Percentiles rank a stretch among this genome's conserved stretches.
phyloP scores from a whole-genome alignment of 2,888 invertebrate species.

The Lypha dubia region DNA sequence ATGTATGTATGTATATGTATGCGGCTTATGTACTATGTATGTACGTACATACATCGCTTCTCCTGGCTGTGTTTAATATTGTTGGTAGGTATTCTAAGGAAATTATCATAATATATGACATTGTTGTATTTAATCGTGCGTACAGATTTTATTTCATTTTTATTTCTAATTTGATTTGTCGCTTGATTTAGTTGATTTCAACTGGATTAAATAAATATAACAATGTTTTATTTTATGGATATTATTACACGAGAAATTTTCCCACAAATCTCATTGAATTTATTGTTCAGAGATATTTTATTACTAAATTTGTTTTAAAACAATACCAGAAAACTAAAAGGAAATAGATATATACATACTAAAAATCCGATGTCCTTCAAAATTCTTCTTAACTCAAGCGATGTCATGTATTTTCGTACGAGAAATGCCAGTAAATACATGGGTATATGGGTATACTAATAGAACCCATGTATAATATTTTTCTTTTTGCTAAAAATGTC shows the following conservation, averaged over 20 bases:
- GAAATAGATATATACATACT: too few relatives aligned
- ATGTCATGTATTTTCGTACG: too few relatives aligned
- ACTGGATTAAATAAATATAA: slow-evolving; percentile 66
- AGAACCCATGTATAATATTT: background rate
- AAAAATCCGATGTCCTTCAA: background rate
- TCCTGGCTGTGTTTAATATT: background rate
- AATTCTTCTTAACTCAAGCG: too few relatives aligned
- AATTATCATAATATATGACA: slow-evolving; percentile 78
- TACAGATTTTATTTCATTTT: slow-evolving; percentile 81
- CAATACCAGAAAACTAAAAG: background rate
- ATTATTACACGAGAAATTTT: slow-evolving; percentile 61
- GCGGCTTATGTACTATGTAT: background rate
- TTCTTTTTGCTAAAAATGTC: background rate
- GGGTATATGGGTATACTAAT: background rate
- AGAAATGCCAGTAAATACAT: too few relatives aligned
- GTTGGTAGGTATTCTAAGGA: slow-evolving; percentile 38
- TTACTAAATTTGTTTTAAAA: slow-evolving; percentile 52
- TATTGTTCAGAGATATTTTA: slow-evolving; percentile 36
- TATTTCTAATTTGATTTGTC: slow-evolving; percentile 70
- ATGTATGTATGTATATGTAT: background rate
- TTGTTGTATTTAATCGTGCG: slow-evolving; percentile 82
- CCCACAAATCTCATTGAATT: slow-evolving; percentile 36
- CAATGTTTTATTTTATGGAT: slow-evolving; percentile 52
- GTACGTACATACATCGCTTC: background rate
- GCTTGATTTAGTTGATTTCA: slow-evolving; percentile 70